Percentiles rank a stretch among this genome's conserved stretches.
Conservation (phyloP, 37 sponge, comb jelly and placozoan genomes). For the Geodia barretti region DNA sequence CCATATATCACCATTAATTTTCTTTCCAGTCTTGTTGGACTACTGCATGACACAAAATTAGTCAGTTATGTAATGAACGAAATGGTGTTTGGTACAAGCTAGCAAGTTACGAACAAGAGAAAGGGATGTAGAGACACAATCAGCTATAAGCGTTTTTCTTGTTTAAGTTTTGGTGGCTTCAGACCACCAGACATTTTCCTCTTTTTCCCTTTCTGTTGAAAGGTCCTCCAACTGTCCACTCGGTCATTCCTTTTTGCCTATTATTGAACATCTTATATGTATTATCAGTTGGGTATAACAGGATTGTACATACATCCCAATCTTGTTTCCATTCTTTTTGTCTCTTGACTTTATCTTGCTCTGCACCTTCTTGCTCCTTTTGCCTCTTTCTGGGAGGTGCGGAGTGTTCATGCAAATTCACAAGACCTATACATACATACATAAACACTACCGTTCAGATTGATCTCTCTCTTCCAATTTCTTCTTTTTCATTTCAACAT, state of each 20-base stretch:
- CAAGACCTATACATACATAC: neutral
- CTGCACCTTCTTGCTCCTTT: conserved; percentile 37
- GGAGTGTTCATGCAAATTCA: neutral
- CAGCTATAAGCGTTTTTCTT: conserved; percentile 54
- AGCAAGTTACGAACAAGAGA: too few species aligned
- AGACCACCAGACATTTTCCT: conserved; percentile 57
- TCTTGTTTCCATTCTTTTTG: conserved; percentile 84
- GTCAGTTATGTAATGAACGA: too few species aligned
- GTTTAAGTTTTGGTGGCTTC: conserved; percentile 91
- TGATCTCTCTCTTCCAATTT: conserved; percentile 80
- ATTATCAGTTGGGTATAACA: neutral
- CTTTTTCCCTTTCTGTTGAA: conserved; percentile 81
- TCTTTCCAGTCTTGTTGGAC: too few species aligned
- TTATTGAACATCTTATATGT: neutral
- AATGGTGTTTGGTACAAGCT: too few species aligned
- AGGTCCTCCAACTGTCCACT: conserved; percentile 92
- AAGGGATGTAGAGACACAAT: neutral
- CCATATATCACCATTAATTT: too few species aligned
- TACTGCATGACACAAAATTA: too few species aligned
- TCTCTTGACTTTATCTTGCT: conserved; percentile 62
- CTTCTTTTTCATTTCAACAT: conserved; percentile 84
- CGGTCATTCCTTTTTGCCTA: conserved; percentile 70
- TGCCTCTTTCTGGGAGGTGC: conserved; percentile 32
- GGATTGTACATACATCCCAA: conserved; percentile 77
- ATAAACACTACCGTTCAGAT: conserved; percentile 66